phyloP scores from a whole-genome alignment of 2,888 invertebrate genomes.

The Yponomeuta plumbellus region DNA sequence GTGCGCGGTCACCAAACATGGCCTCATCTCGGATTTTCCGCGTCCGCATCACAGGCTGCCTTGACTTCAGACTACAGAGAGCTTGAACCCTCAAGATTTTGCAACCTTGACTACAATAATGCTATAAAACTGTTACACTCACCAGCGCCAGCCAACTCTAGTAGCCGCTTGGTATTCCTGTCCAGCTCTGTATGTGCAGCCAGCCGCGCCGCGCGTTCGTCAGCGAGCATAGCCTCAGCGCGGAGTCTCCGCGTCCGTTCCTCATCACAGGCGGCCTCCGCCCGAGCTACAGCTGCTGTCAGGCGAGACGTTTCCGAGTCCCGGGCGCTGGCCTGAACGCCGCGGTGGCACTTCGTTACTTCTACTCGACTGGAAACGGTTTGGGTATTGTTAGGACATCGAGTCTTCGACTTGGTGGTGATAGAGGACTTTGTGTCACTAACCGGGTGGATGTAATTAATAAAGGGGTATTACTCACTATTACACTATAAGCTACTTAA shows the following conservation, averaged over 20 bases:
- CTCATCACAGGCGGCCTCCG: constrained; percentile 78
- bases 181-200: constrained; percentile 85
- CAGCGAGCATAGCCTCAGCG: constrained; percentile 78
- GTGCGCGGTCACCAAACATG: too few species aligned
- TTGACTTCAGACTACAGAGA: neutral
- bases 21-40: too few species aligned
- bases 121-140: constrained; percentile 28
- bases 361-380: constrained; percentile 43
- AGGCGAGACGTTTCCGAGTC: constrained; percentile 80
- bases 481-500: too few species aligned
- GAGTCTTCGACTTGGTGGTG: neutral
- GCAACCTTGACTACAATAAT: too few species aligned
- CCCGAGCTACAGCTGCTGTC: constrained; percentile 73
- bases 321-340: constrained; percentile 80
- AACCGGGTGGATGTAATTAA: too few species aligned
- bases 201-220: constrained; percentile 84
- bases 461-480: too few species aligned
- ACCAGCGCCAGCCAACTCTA: constrained; percentile 76
- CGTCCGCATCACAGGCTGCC: neutral
- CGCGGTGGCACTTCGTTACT: constrained; percentile 71
- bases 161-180: constrained; percentile 82
- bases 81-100: neutral
- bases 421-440: too few species aligned
- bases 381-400: neutral
- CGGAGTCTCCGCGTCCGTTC: constrained; percentile 76